Base-by-base conservation (phyloP, 1,140 invertebrate species). In the Maconellicoccus hirsutus region DNA sequence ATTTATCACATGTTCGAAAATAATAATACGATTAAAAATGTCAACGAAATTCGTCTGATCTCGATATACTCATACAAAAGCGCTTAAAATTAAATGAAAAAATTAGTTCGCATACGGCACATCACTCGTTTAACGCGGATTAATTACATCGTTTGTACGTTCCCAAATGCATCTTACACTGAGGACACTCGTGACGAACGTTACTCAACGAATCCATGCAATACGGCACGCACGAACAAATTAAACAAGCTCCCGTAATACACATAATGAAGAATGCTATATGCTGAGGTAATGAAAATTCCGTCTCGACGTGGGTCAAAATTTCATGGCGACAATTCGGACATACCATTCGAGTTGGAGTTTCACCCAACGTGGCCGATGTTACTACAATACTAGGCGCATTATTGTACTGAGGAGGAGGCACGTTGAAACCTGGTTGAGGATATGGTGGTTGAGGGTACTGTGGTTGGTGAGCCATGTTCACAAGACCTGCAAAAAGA, bases 111-210 rank as follows among this genome's bases (percentile, higher is more conserved):
- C 12, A 6, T 33, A 33, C 29, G 29, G 12, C n/a, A 33, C 29
- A 6, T 12, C 4, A 12, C 29, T 6, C 29, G 29, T 33, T 33
- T 12, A 33, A 12, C 12, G 29, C 29, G 4, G 12, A 33, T 70
- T 70, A 25, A 10, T 12, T 23, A 10, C 69, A 81, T 73, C 79
- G 78, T 6, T 77, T 76, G 73, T 84, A 85, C 10, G 80, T 79
- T 52, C 87, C 87, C 25, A 89, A 78, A 74, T 80, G 87, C 7
- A 81, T 75, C 27, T 80, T 81, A 75, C 87, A 89, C 70, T 82
- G 82, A 16, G 87, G 86, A 75, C 87, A 89, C 73, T 83, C 85
- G 75, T 89, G 87, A 72, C 85, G 84, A 26, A 83, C 82, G 42
- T 79, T 82, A 75, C 84, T 79, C 73, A 86, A 88, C 19, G 80